A percentile compares a stretch with the other conserved stretches of the same genome.
Evolutionary conservation across 2,113 vertebrate species (phyloP).

Genomic region (Silurus asotus): DNA sequence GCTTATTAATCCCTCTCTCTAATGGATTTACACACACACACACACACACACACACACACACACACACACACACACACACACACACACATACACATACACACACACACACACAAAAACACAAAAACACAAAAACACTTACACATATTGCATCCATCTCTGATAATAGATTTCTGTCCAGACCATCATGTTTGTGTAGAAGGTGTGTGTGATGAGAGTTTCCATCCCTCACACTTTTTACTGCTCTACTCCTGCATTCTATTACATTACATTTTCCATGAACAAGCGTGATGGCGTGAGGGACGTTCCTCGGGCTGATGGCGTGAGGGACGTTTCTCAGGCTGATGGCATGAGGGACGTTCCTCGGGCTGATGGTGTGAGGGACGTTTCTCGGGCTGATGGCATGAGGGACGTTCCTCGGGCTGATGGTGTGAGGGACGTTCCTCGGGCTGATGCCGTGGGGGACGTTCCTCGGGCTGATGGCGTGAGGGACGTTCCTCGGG

Average conservation of each 20-base stretch:
- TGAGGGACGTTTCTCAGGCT: neutral
- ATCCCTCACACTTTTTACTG: neutral
- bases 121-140: neutral
- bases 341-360: no score
- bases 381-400: no score
- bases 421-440: no score
- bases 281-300: neutral
- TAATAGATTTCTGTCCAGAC: neutral
- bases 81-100: neutral
- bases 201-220: neutral
- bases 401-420: no score
- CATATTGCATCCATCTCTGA: neutral
- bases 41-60: slow-evolving; percentile 9
- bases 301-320: neutral
- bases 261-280: neutral
- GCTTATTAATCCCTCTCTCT: no score
- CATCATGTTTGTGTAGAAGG: neutral
- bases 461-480: no score
- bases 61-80: slow-evolving; percentile 9
- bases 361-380: no score
- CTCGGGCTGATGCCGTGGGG: no score
- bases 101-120: neutral
- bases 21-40: neutral
- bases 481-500: no score
- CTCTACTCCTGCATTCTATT: neutral